Evolutionary conservation across 1,140 invertebrate species (phyloP), one percentile per base, ranked within the genome.

Genomic region (Euwallacea fornicatus): DNA sequence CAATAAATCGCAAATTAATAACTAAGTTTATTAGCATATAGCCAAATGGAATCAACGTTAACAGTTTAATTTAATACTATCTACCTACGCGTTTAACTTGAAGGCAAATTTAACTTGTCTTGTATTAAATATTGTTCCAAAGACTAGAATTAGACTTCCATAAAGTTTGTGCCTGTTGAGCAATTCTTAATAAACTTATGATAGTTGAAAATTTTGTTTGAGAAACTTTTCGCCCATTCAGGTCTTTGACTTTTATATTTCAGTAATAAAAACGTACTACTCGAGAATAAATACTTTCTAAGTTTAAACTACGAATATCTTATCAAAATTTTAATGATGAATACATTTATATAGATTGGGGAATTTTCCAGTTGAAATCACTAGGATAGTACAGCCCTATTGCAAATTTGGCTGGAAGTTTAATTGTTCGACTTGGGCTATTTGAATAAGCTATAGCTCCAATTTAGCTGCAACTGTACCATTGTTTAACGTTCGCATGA

Each of bases 171-270:
- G 9, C 46, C 46, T 50, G 9, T 50, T 50, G 9, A 50, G 13
- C 6, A 13, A 13, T 50, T 50, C 46, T 10, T 50, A 50, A 50
- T 50, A 50, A 50, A 50, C 13, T 50, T 11, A 50, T 50, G 46
- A 10, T 50, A 50, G 46, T 10, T 50, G 46, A 50, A 50, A 50
- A 50, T 50, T 50, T 50, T 50, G 46, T 50, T 50, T 50, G 46
- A 6, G 9, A 13, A 50, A 50, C 46, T 50, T 50, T 6, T 50
- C 46, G 46, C 2, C 13, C 13, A 13, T 6, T 50, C 13, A 50
- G 6, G 13, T 11, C 46, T 50, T 11, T 11, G 13, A 50, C 46
- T 50, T 50, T 50, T 1, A 50, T 50, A 50, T 1, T 13, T 11
- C 9, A 50, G 13, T 50, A 50, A 6, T 2, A 50, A 50, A 11